phyloP scores from a whole-genome alignment of 2,797 vertebrate species.

The Danio tinwini region DNA sequence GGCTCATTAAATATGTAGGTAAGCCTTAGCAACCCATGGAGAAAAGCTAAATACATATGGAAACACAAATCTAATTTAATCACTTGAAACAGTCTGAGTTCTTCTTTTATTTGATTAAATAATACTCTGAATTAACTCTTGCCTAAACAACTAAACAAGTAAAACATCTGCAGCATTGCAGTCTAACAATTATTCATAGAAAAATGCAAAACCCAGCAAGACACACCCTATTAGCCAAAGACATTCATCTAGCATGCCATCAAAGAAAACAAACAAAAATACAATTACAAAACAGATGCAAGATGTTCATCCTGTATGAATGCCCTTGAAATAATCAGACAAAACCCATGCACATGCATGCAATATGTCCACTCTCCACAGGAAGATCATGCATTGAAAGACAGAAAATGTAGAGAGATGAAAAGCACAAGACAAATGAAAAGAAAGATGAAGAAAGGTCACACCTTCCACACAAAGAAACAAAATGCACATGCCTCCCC shows the following conservation, averaged over 20 bases:
- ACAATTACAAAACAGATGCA: not conserved
- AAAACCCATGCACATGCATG: slow-evolving; percentile 24
- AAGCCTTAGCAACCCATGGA: no score
- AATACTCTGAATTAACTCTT: no score
- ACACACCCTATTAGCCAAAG: not conserved
- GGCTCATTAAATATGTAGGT: no score
- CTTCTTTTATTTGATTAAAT: no score
- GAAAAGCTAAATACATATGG: no score
- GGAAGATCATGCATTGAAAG: slow-evolving; percentile 16
- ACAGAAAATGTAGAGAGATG: not conserved
- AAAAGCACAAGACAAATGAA: not conserved
- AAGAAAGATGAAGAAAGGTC: slow-evolving; percentile 18
- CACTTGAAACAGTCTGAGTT: no score
- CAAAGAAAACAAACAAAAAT: no score
- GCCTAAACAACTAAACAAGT: no score
- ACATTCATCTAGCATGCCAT: not conserved
- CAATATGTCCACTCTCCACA: not conserved
- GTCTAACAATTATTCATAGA: not conserved
- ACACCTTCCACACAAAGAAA: slow-evolving; percentile 30
- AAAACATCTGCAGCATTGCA: not conserved
- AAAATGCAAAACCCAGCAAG: slow-evolving; percentile 1
- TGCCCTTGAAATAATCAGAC: not conserved
- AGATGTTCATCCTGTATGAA: not conserved
- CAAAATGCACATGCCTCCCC: not conserved
- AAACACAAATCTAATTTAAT: no score